These are phyloP conservation scores for Plutomurus gul DNA, from an alignment of 1,140 invertebrate genomes.

Conservation along the genomic window DNA sequence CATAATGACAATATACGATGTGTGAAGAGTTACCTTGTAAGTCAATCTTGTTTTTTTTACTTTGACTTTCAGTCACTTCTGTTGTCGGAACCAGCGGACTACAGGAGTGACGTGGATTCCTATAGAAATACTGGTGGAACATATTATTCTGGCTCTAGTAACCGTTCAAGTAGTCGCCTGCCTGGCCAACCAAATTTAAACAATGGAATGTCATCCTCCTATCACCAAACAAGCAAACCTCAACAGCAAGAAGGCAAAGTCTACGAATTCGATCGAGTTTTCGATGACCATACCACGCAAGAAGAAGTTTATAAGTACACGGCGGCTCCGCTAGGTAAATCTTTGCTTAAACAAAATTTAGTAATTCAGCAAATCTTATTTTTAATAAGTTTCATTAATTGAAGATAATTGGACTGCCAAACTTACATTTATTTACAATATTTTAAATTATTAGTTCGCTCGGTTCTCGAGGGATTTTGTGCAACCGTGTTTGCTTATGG, in stretches of 20 bases:
- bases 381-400: no score
- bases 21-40: conserved; percentile 5
- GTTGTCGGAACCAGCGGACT: conserved; percentile 40
- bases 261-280: conserved; percentile 51
- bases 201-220: not conserved
- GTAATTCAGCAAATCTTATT: no score
- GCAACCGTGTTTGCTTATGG: conserved; percentile 96
- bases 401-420: no score
- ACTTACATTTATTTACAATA: no score
- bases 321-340: conserved; percentile 45
- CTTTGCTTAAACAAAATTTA: no score
- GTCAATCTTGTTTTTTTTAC: not conserved
- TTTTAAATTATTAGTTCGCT: no score
- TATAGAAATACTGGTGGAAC: not conserved
- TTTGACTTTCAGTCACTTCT: conserved; percentile 42
- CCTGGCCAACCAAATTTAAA: not conserved
- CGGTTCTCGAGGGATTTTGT: conserved; percentile 50
- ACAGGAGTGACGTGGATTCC: not conserved
- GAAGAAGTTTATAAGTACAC: conserved; percentile 52
- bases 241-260: conserved; percentile 19
- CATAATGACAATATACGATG: no score
- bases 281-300: conserved; percentile 47
- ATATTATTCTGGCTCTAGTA: not conserved
- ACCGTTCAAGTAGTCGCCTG: not conserved
- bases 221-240: not conserved